Conservation (phyloP, 2,113 vertebrate genomes). For the Ophiodon elongatus region DNA sequence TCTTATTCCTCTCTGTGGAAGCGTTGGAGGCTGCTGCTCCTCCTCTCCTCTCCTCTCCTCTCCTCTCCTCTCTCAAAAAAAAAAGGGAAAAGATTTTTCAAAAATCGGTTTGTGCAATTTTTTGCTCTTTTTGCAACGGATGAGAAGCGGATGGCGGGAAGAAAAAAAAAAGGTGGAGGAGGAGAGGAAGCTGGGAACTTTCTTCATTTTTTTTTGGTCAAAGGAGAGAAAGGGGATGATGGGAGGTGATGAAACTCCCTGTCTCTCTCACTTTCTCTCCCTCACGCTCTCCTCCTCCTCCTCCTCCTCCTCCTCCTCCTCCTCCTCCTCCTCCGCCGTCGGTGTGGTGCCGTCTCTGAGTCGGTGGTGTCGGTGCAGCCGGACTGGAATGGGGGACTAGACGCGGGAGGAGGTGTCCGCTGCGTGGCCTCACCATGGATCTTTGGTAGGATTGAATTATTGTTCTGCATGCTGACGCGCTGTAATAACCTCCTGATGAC, state of each 20-base stretch:
- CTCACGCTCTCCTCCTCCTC: slow-evolving; percentile 42
- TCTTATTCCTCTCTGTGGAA: slow-evolving; percentile 64
- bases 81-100: neutral
- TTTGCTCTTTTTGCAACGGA: slow-evolving; percentile 38
- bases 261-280: slow-evolving; percentile 28
- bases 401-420: slow-evolving; percentile 49
- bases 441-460: slow-evolving; percentile 62
- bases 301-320: slow-evolving; percentile 5
- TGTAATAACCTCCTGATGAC: neutral
- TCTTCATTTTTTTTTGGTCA: slow-evolving; percentile 40
- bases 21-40: slow-evolving; percentile 52
- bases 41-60: neutral
- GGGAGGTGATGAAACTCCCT: slow-evolving; percentile 65
- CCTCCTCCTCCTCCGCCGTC: neutral
- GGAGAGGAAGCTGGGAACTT: slow-evolving; percentile 71
- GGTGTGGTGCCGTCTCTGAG: slow-evolving; percentile 44
- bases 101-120: slow-evolving; percentile 37
- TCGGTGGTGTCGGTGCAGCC: slow-evolving; percentile 44
- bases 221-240: slow-evolving; percentile 61
- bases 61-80: slow-evolving; percentile 2
- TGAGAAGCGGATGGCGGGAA: slow-evolving; percentile 43
- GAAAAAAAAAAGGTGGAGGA: slow-evolving; percentile 19
- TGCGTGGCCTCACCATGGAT: slow-evolving; percentile 52
- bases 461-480: neutral
- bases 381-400: slow-evolving; percentile 64